A percentile compares a stretch with the other conserved stretches of the same genome.
Conservation (phyloP, 1,140 invertebrate species). For the Prorops nasuta region DNA sequence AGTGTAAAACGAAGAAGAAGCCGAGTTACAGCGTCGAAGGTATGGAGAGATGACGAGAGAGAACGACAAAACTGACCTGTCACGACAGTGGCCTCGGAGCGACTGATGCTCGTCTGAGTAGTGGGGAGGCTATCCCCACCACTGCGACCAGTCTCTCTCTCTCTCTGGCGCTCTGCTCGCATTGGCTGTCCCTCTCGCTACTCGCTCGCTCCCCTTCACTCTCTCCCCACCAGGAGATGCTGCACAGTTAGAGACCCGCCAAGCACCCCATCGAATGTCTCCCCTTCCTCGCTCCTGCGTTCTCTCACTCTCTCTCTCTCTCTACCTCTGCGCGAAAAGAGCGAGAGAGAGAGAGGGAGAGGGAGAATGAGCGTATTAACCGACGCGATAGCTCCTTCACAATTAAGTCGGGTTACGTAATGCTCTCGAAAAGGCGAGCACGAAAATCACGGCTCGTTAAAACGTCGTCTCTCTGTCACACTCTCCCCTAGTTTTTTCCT, state of each 20-base stretch:
- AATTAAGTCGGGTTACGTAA: conserved; percentile 57
- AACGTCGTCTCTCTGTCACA: conserved; percentile 14
- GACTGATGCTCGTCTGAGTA: conserved; percentile 38
- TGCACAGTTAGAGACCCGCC: conserved; percentile 11
- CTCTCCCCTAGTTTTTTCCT: neutral
- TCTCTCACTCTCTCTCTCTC: conserved; percentile 8
- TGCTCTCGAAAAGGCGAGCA: conserved; percentile 39
- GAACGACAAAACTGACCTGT: conserved; percentile 14
- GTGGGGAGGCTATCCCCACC: conserved; percentile 38
- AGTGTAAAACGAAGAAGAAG: neutral
- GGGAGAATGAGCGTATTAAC: too few relatives aligned
- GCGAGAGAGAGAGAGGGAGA: too few relatives aligned
- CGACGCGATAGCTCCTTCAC: conserved; percentile 55
- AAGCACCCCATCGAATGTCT: conserved; percentile 1
- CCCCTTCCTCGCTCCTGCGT: neutral
- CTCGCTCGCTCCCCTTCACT: neutral
- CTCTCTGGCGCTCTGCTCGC: neutral
- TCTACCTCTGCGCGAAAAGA: neutral
- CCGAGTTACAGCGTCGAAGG: too few relatives aligned
- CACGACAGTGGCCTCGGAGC: conserved; percentile 36
- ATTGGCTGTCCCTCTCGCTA: conserved; percentile 18
- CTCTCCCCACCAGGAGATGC: conserved; percentile 5
- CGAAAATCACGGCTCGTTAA: conserved; percentile 42
- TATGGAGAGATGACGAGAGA: neutral
- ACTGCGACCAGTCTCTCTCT: conserved; percentile 5